Base-by-base conservation (phyloP, 1,140 invertebrate genomes). In the Chelonus insularis region DNA sequence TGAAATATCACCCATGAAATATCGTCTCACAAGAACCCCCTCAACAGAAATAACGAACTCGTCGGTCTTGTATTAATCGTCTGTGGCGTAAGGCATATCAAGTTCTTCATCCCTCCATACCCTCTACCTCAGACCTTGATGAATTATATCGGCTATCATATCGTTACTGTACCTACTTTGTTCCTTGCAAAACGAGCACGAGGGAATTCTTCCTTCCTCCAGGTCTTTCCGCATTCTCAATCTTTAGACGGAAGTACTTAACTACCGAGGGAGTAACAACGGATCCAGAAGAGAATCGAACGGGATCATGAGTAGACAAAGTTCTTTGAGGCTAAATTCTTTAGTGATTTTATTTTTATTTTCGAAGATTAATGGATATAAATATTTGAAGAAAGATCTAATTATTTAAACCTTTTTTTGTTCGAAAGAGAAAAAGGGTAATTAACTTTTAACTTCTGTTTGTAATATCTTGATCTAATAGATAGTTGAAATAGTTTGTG, bases 131-230 rank as follows among this genome's bases (percentile, higher is more conserved):
- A 41, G n/a, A 18, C 47, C 16, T 25, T 29, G 50, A 60, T 60
- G 50, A 60, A 60, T 60, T 60, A 60, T 60, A 60, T 54, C 58
- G 37, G 21, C 37, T 21, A 45, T 54, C 50, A 52, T 54, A 60
- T 60, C 58, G 58, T 52, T 43, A 54, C 29, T 18, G 58, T 54
- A 60, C 47, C 2, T 36, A 52, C 41, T 48, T 41, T 37, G 48
- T 58, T 45, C n/a, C 20, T 47, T 60, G 48, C 52, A 60, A 60
- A 60, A 45, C 25, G 58, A 45, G 23, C 52, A 60, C 50, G 37
- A 18, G 50, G 58, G 50, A 60, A 60, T 60, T 54, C 36, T 37
- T 37, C 25, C 34, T 18, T 25, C 32, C 56, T 37, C 16, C 36
- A 21, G 14, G 34, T 18, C 36, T 21, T 36, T 48, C 29, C 9